phyloP scores from a whole-genome alignment of 2,797 vertebrate genomes.

The Acrossocheilus wenchowensis region DNA sequence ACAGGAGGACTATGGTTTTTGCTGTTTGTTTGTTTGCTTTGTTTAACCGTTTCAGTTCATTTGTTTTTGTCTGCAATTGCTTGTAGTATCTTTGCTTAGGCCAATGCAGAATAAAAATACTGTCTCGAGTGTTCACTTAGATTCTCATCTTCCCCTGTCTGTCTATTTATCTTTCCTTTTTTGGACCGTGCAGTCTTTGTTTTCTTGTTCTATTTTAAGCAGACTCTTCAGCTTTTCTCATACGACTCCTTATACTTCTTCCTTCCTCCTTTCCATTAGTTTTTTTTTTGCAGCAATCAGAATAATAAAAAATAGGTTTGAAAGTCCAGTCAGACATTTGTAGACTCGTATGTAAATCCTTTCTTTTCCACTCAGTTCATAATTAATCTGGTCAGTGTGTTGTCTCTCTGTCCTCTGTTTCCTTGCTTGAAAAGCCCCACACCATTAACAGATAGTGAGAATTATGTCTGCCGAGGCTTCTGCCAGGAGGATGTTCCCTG shows the following conservation, averaged over 20 bases:
- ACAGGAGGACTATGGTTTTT: background rate
- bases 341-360: conserved; percentile 12
- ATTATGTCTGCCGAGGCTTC: conserved; percentile 19
- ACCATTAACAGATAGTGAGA: conserved; percentile 40
- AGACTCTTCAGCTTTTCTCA: conserved; percentile 21
- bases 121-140: conserved; percentile 18
- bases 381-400: conserved; percentile 30
- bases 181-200: conserved; percentile 35
- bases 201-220: conserved; percentile 44
- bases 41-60: background rate
- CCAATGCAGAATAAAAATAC: conserved; percentile 7
- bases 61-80: conserved; percentile 1
- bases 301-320: background rate
- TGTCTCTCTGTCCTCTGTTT: conserved; percentile 24
- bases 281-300: background rate
- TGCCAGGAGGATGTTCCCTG: conserved; percentile 11
- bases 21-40: background rate
- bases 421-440: conserved; percentile 28
- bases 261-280: background rate
- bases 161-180: conserved; percentile 56
- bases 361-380: conserved; percentile 17
- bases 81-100: background rate
- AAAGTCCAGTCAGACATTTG: conserved; percentile 18
- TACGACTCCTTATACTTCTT: background rate
- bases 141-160: conserved; percentile 12